Base-by-base conservation (phyloP, 2,113 vertebrate species). In the Xerus inauris region DNA sequence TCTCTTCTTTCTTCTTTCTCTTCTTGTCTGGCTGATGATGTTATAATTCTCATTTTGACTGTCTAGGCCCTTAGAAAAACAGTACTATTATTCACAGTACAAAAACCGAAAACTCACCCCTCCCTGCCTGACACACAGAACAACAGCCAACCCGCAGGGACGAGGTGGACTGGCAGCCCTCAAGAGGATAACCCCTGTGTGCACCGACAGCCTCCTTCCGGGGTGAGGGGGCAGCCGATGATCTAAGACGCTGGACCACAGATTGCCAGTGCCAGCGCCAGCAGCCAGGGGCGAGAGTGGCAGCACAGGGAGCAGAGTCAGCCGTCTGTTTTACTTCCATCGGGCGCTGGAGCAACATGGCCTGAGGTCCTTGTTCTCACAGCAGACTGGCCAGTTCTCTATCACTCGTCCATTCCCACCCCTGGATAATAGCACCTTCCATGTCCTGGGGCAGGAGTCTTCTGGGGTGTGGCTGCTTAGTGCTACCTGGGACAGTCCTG, bases 261-360 rank as follows among this genome's bases (percentile, higher is more conserved):
- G 5, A 12, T 40, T 72, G 2, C 49, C 7, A 45, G 4, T 1
- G 11, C 57, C 40, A 7, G 1, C 30, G 1, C 8, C 5, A 4
- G 47, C 2, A 2, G 4, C 6, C 5, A 1, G 54, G 57, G 19
- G 8, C 0, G 2, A 19, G 30, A 17, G 6, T n/a, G 38, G 8
- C 8, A 22, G 5, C 0, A 17, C 8, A 0, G 5, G 22, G 0
- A 16, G 32, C 59, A 16, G 14, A 0, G 13, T 1, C 19, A n/a
- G 10, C 19, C 17, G 6, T 0, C 32, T 6, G 1, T 8, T 24
- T 32, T 30, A 1, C 1, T 54, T 30, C 45, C n/a, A 35, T 8
- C 14, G 49, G 35, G 42, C 3, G 10, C 6, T 5, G 17, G 12
- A 24, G 35, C 47, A 6, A 24, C 9, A 28, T 6, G 20, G 8